Base-by-base conservation (phyloP, 2,888 invertebrate species). In the Pseudolycoriella hygida region DNA sequence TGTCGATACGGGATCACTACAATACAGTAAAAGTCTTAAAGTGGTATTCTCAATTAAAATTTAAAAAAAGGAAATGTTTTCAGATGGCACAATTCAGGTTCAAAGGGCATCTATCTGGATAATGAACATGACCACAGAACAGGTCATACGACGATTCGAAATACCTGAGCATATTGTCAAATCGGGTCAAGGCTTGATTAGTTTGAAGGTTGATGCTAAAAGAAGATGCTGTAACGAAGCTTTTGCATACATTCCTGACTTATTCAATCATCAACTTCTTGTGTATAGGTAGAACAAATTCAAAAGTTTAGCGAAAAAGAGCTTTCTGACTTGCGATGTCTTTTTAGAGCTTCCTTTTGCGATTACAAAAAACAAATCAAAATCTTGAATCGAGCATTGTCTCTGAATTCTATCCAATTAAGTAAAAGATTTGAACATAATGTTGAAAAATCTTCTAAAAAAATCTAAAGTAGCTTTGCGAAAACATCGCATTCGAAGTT, bases 1-100 rank as follows among this genome's bases (percentile, higher is more conserved):
- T 55, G 72, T 85, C 1, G 86, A 87, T 55, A 80, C 81, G 0
- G 86, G 86, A 2, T 59, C 77, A 32, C 58, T 80, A 45, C 80
- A 84, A 57, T 71, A 77, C 54, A 73, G 76, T 17, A 25, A 25
- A 4, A 25, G 4, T n/a, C n/a, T n/a, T n/a, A n/a, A 30, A 30
- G 6, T 30, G 30, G 6, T 30, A 4, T 34, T 14, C n/a, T 25
- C 25, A 8, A 25, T 8, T 25, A 6, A 25, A 4, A 25, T 25
- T 25, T 25, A 8, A 6, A 25, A 4, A 8, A 25, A 4, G 25
- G n/a, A n/a, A n/a, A n/a, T 18, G 3, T 19, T 39, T 39, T 14
- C 11, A 17, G 15, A 17, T 39, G 15, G 17, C 15, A 17, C 11
- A 3, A 17, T 39, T 39, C 68, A 66, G 47, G 53, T 78, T 0